phyloP scores from a whole-genome alignment of 2,888 invertebrate genomes.

The Atethmia centrago region DNA sequence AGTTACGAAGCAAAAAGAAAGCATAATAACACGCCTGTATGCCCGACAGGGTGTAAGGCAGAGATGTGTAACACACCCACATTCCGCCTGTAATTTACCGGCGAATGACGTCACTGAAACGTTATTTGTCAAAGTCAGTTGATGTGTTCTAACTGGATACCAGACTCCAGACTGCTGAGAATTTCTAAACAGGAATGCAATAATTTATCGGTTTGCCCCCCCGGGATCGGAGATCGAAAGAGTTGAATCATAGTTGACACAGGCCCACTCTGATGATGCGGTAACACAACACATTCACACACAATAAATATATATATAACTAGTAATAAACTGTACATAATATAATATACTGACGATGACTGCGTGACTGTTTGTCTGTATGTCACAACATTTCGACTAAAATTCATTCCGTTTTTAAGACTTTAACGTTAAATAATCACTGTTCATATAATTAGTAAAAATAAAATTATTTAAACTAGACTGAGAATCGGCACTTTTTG shows the following conservation, averaged over 20 bases:
- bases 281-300: constrained; percentile 3
- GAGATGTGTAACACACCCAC: background rate
- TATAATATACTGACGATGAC: constrained; percentile 23
- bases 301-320: constrained; percentile 29
- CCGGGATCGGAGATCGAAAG: no score
- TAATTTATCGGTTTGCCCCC: no score
- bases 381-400: background rate
- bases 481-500: background rate
- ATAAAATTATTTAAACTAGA: background rate
- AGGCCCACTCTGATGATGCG: background rate
- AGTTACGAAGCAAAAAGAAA: background rate
- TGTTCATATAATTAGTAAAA: background rate
- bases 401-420: constrained; percentile 26
- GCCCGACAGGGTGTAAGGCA: background rate
- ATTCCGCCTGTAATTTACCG: background rate
- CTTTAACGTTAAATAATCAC: background rate
- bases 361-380: constrained; percentile 12
- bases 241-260: no score
- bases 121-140: background rate
- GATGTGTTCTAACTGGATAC: background rate
- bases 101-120: background rate
- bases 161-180: no score
- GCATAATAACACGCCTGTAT: background rate
- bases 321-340: constrained; percentile 29
- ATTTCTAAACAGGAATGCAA: no score